A percentile compares a stretch with the other conserved stretches of the same genome.
phyloP scores from a whole-genome alignment of 1,140 invertebrate genomes.

The Diuraphis noxia region DNA sequence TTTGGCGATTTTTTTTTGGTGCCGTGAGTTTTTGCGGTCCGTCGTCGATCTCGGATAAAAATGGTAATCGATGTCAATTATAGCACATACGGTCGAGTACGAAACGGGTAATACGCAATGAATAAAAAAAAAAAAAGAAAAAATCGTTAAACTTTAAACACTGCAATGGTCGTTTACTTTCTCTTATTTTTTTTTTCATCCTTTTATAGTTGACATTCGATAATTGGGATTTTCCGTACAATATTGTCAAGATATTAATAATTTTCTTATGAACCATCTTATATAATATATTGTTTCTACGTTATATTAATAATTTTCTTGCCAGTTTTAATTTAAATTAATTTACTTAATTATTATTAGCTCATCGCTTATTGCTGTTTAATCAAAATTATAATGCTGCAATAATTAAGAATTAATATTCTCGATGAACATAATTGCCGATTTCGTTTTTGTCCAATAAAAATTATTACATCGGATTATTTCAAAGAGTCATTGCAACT shows the following conservation, averaged over 20 bases:
- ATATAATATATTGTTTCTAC: no score
- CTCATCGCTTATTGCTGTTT: background rate
- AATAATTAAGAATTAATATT: background rate
- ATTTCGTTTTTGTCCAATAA: background rate
- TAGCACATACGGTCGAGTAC: constrained; percentile 4
- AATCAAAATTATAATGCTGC: background rate
- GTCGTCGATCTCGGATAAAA: background rate
- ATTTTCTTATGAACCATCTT: no score
- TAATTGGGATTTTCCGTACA: background rate
- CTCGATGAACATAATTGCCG: background rate
- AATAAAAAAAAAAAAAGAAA: background rate
- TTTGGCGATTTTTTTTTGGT: background rate
- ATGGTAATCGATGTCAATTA: constrained; percentile 2
- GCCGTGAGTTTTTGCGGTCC: background rate
- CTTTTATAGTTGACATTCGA: background rate
- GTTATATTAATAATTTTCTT: background rate
- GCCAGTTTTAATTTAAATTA: background rate
- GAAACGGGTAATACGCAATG: background rate
- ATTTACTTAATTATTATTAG: background rate
- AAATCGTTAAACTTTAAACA: background rate
- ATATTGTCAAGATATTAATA: background rate
- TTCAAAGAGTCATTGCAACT: background rate
- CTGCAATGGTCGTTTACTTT: background rate
- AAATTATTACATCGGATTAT: background rate
- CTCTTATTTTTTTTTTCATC: background rate